These are phyloP conservation scores for Molorchus minor DNA, from an alignment of 2,888 invertebrate species.

Conservation along the genomic window DNA sequence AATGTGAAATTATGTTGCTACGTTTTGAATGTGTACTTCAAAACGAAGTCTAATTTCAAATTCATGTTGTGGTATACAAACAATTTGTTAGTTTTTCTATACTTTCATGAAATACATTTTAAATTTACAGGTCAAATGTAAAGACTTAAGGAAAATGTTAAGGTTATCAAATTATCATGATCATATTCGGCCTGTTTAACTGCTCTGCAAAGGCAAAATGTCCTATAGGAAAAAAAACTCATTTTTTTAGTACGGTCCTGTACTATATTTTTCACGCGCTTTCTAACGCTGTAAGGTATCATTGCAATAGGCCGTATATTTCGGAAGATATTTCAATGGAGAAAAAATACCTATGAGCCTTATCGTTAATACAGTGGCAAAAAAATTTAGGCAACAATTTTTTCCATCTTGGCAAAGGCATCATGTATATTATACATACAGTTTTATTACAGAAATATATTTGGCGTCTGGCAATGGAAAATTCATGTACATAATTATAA, in stretches of 20 bases:
- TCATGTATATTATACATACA: neutral
- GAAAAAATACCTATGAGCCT: slow-evolving; percentile 1
- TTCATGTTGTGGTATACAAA: too few species aligned
- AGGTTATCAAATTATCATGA: too few species aligned
- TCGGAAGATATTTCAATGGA: slow-evolving; percentile 1
- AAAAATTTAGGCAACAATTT: neutral
- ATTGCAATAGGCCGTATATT: neutral
- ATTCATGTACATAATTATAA: neutral
- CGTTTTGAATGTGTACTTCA: too few species aligned
- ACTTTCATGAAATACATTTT: too few species aligned
- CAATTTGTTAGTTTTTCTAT: too few species aligned
- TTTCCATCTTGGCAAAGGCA: neutral
- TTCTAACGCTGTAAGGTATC: slow-evolving; percentile 1
- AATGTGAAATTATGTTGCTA: too few species aligned
- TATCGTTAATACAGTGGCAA: slow-evolving; percentile 1
- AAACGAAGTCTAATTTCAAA: too few species aligned
- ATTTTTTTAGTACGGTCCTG: slow-evolving; percentile 1
- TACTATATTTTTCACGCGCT: slow-evolving; percentile 4
- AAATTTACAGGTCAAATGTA: too few species aligned
- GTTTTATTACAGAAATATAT: neutral
- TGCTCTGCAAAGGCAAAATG: slow-evolving; percentile 3
- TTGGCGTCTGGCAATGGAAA: neutral
- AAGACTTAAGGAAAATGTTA: too few species aligned
- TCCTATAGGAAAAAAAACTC: neutral
- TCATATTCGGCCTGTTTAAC: too few species aligned